Evolutionary conservation across 1,140 invertebrate genomes (phyloP).

Genomic region (Heliconius hewitsoni): DNA sequence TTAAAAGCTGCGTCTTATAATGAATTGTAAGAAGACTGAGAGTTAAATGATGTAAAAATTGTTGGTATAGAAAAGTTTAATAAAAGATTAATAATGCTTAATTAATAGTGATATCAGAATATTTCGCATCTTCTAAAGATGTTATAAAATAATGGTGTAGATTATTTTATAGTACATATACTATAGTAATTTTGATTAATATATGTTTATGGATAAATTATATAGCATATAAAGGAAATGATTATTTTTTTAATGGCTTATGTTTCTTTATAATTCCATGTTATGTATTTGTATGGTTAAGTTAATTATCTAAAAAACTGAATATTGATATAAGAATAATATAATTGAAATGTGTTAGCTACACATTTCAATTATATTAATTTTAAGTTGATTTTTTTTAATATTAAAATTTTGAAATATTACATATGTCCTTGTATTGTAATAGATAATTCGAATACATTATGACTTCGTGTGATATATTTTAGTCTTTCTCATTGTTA

Average conservation of each 20-base stretch:
- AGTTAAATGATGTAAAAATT: neutral
- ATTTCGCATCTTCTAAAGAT: neutral
- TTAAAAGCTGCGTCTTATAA: neutral
- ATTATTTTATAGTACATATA: too few relatives aligned
- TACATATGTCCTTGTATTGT: too few relatives aligned
- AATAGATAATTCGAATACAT: neutral
- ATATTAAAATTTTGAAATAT: too few relatives aligned
- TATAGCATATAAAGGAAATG: neutral
- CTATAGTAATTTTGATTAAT: too few relatives aligned
- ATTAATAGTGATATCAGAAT: neutral
- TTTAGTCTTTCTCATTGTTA: neutral
- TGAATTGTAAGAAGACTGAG: neutral
- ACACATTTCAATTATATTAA: too few relatives aligned
- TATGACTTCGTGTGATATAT: neutral
- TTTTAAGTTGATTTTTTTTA: too few relatives aligned
- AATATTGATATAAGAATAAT: too few relatives aligned
- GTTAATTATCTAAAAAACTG: too few relatives aligned
- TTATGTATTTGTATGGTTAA: too few relatives aligned
- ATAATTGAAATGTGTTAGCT: too few relatives aligned
- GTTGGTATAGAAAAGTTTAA: neutral
- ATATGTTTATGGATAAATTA: neutral
- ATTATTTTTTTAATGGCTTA: neutral
- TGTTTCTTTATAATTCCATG: neutral
- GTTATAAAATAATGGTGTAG: too few relatives aligned
- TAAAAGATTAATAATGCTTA: neutral